These are phyloP conservation scores for Mus musculus DNA, from an alignment of 2,113 vertebrate species.

Conservation along the genomic window DNA sequence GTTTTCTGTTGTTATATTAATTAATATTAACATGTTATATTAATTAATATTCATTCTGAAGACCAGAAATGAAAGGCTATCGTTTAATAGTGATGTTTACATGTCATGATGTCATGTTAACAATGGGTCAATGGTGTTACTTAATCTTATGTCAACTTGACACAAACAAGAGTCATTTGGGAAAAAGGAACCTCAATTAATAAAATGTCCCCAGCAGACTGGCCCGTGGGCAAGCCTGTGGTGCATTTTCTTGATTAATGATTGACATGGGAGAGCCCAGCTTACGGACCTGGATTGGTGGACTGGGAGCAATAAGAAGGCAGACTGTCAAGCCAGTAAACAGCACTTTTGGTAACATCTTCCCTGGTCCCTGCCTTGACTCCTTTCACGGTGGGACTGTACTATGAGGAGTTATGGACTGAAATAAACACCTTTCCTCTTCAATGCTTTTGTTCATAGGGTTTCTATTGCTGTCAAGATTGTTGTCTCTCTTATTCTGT, in stretches of 20 bases:
- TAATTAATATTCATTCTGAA: no score
- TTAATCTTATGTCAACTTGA: not conserved
- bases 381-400: no score
- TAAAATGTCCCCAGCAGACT: not conserved
- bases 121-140: not conserved
- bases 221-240: not conserved
- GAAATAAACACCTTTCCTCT: not conserved
- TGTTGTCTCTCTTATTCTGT: not conserved
- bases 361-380: not conserved
- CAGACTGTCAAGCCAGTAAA: not conserved
- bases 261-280: not conserved
- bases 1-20: not conserved
- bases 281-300: not conserved
- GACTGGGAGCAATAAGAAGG: not conserved
- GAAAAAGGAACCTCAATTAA: not conserved
- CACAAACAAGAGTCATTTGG: not conserved
- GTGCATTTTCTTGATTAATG: not conserved
- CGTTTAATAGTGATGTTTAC: not conserved
- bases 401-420: not conserved
- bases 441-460: not conserved
- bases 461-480: not conserved
- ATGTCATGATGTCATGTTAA: not conserved
- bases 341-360: not conserved
- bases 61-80: not conserved
- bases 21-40: not conserved